These are phyloP conservation scores for Vanacampus margaritifer DNA, from an alignment of 2,113 vertebrate genomes.

Conservation along the genomic window DNA sequence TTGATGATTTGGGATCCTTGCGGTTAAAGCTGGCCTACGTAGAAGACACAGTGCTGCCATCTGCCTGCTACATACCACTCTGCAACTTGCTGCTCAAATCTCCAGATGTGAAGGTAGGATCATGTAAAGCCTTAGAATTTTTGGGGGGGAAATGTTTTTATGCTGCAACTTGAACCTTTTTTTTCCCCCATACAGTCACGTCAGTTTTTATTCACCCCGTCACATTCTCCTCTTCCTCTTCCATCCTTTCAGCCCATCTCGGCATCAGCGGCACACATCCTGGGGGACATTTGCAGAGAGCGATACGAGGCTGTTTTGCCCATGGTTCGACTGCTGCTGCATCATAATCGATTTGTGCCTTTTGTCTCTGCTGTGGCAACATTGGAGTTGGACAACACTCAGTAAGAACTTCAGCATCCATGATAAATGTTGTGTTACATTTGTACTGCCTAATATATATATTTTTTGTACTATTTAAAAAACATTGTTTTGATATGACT, in stretches of 20 bases:
- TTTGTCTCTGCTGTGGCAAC: slow-evolving; percentile 88
- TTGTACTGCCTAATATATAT: slow-evolving; percentile 12
- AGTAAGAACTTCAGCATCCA: slow-evolving; percentile 74
- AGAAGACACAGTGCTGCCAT: slow-evolving; percentile 94
- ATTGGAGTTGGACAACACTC: slow-evolving; percentile 90
- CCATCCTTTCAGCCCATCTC: slow-evolving; percentile 81
- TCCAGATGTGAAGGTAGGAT: slow-evolving; percentile 85
- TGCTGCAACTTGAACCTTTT: background rate
- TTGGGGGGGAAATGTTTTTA: background rate
- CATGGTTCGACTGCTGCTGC: slow-evolving; percentile 87
- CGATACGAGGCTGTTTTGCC: slow-evolving; percentile 89
- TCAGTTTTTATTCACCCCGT: background rate
- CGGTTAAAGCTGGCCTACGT: slow-evolving; percentile 91
- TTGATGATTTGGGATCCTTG: slow-evolving; percentile 90
- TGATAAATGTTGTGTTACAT: slow-evolving; percentile 4
- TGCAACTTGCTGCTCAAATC: slow-evolving; percentile 94
- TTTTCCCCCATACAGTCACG: background rate
- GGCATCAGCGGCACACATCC: slow-evolving; percentile 90
- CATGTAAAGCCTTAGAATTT: background rate
- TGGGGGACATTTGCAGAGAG: slow-evolving; percentile 92
- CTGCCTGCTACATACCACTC: slow-evolving; percentile 82
- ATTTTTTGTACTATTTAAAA: too few relatives aligned
- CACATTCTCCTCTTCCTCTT: too few relatives aligned
- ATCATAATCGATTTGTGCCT: slow-evolving; percentile 89
- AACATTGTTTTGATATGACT: too few relatives aligned